Percentiles rank a stretch among this genome's conserved stretches.
Evolutionary conservation across 2,888 invertebrate species (phyloP).

Genomic region (Blera fallax): DNA sequence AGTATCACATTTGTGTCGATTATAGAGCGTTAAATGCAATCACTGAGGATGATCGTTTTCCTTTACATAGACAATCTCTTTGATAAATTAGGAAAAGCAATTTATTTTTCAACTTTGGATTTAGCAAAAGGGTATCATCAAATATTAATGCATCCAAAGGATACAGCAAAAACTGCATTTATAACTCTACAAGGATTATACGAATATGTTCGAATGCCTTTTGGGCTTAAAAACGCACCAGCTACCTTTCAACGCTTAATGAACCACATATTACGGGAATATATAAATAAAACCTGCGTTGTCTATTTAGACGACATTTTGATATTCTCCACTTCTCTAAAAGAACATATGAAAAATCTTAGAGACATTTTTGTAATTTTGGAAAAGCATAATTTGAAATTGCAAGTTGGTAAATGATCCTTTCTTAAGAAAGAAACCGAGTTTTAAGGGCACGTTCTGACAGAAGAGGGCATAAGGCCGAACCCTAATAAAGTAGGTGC

Average conservation of each 20-base stretch:
- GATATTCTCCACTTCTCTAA: slow-evolving; percentile 65
- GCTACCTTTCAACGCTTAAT: too few species aligned
- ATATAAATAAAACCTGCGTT: too few species aligned
- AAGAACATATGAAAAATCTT: slow-evolving; percentile 28
- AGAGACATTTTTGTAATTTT: slow-evolving; percentile 7
- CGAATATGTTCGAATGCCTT: slow-evolving; percentile 76
- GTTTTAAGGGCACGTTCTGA: slow-evolving; percentile 74
- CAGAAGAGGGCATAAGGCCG: slow-evolving; percentile 75
- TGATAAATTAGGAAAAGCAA: too few species aligned
- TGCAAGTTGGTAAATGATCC: slow-evolving; percentile 55
- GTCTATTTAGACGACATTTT: too few species aligned
- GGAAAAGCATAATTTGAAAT: slow-evolving; percentile 42
- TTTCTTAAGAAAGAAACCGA: slow-evolving; percentile 47
- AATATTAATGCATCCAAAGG: slow-evolving; percentile 26
- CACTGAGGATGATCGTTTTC: too few species aligned
- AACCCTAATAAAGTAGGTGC: slow-evolving; percentile 74
- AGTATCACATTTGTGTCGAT: background rate
- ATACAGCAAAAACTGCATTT: slow-evolving; percentile 76
- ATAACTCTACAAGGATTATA: slow-evolving; percentile 75
- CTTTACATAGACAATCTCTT: too few species aligned
- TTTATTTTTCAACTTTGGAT: too few species aligned
- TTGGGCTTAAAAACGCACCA: too few species aligned
- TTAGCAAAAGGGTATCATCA: too few species aligned
- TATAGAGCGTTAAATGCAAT: too few species aligned
- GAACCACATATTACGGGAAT: too few species aligned